Evolutionary conservation across 2,888 invertebrate species (phyloP), one percentile per base, ranked within the genome.

Genomic region (Eubasilissa splendida): DNA sequence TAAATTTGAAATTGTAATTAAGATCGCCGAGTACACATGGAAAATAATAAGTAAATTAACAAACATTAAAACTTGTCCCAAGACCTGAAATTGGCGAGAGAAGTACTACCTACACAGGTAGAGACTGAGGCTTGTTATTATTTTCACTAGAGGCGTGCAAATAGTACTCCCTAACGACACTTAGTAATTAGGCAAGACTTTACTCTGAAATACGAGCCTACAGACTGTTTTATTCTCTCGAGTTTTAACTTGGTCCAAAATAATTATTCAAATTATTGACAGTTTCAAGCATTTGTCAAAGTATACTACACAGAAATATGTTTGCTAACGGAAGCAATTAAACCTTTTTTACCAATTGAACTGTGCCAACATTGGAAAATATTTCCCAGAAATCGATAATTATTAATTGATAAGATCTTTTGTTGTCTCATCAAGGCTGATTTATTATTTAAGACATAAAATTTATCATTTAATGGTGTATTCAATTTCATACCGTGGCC

Each of bases 81-180:
- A 68, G 68, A 68, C 68, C 68, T 68, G n/a, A 42, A 68, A 68
- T 68, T 42, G 68, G 50, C 50, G 68, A 12, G 10, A 42, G 5
- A 68, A 68, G 50, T 68, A n/a, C 42, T 58, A 11, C 58, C 12
- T n/a, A 58, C 12, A 50, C 50, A 68, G 68, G 68, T 50, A 14
- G 14, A 66, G 50, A n/a, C 52, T n/a, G 52, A 50, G 68, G 68
- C 52, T 68, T 68, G 68, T 68, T 68, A 68, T 68, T 68, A 68
- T 68, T 68, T 68, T 14, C 42, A 68, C 68, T 52, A 68, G 68
- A 50, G 68, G 52, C 68, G 50, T 68, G 68, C 68, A 68, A 68
- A 68, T 68, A 68, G 52, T n/a, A 42, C 52, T 68, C 68, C 50
- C 68, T 68, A 68, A 68, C 50, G 68, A 52, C 68, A 68, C 68